Evolutionary conservation across 1,140 invertebrate species (phyloP).

Genomic region (Calephelis virginiensis): DNA sequence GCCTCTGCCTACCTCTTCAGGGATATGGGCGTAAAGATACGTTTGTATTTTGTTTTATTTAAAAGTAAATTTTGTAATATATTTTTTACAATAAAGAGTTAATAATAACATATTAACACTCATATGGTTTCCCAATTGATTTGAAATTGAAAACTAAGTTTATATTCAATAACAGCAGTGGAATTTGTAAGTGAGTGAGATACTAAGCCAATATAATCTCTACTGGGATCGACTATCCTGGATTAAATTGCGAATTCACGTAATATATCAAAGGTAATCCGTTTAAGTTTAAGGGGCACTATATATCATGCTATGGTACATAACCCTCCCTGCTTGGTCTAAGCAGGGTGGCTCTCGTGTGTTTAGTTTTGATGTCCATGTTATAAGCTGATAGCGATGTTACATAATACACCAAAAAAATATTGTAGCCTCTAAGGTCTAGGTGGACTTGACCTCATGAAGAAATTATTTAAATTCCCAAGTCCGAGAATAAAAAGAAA

Average conservation of each 20-base stretch:
- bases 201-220: constrained; percentile 60
- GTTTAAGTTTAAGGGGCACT: constrained; percentile 75
- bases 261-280: constrained; percentile 78
- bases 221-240: constrained; percentile 62
- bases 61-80: no score
- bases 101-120: no score
- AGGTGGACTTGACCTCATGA: no score
- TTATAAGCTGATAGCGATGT: constrained; percentile 26
- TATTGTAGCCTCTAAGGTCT: no score
- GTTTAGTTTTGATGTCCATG: constrained; percentile 45
- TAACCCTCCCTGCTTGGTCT: constrained; percentile 68
- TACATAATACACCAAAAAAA: constrained; percentile 8
- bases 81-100: no score
- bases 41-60: no score
- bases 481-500: no score
- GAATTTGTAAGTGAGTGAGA: constrained; percentile 29
- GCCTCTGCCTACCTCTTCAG: no score
- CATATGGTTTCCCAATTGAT: no score
- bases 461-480: no score
- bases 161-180: neutral
- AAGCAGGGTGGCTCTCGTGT: constrained; percentile 66
- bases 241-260: constrained; percentile 68
- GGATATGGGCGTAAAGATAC: no score
- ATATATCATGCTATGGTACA: constrained; percentile 70
- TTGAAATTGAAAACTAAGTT: neutral